Evolutionary conservation across 2,888 invertebrate species (phyloP).

Genomic region (Habroteleia sp.): DNA sequence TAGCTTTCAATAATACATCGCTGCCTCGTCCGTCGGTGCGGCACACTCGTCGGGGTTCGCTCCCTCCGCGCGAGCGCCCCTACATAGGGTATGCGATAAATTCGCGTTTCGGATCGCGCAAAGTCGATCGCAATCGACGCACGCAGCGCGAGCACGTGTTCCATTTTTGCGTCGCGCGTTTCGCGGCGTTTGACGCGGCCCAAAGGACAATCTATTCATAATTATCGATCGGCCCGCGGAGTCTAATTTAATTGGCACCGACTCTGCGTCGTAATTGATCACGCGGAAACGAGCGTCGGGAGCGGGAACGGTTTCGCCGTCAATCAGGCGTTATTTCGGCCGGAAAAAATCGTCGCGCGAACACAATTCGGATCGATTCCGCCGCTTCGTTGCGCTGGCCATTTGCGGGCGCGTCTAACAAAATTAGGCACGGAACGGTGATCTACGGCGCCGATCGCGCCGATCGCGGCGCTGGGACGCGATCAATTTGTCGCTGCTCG

Average conservation of each 20-base stretch:
- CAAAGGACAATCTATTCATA: slow-evolving; percentile 37
- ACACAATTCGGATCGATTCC: too few species aligned
- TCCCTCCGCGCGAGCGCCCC: slow-evolving; percentile 45
- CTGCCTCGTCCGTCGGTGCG: slow-evolving; percentile 65
- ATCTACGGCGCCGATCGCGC: too few species aligned
- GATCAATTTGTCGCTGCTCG: neutral
- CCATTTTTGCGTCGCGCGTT: slow-evolving; percentile 22
- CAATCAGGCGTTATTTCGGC: too few species aligned
- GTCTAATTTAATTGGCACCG: slow-evolving; percentile 12
- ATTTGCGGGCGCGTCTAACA: too few species aligned
- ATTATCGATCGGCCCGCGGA: slow-evolving; percentile 20
- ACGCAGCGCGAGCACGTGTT: slow-evolving; percentile 26
- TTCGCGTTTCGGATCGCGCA: slow-evolving; percentile 44
- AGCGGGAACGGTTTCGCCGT: too few species aligned
- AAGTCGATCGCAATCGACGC: slow-evolving; percentile 44
- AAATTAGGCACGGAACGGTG: too few species aligned
- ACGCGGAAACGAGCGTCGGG: too few species aligned
- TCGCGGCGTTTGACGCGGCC: slow-evolving; percentile 14
- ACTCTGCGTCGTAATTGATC: neutral
- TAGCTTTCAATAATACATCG: slow-evolving; percentile 69
- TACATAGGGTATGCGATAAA: slow-evolving; percentile 58
- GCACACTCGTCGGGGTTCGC: slow-evolving; percentile 63
- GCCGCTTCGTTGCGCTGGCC: too few species aligned
- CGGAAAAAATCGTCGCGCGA: too few species aligned
- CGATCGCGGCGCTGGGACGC: too few species aligned